phyloP scores from a whole-genome alignment of 1,140 invertebrate species.

The Leptinotarsa undecemlineata region DNA sequence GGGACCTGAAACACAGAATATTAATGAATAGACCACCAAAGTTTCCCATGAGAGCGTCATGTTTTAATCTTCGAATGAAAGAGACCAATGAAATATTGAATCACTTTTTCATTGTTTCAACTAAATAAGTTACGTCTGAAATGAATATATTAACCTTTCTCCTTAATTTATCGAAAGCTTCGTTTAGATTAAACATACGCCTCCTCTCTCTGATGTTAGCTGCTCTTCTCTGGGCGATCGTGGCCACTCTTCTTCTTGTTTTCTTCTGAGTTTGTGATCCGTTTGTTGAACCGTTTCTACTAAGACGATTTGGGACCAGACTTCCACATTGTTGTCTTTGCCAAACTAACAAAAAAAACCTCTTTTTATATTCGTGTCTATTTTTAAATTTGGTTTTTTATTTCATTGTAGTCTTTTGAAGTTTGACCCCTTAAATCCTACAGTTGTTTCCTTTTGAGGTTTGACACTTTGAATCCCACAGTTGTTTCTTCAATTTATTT shows the following conservation, averaged over 20 bases:
- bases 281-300: conserved; percentile 45
- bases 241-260: conserved; percentile 83
- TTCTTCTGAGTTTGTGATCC: conserved; percentile 67
- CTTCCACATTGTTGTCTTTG: conserved; percentile 57
- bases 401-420: neutral
- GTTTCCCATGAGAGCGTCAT: neutral
- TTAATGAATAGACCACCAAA: neutral
- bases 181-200: conserved; percentile 97
- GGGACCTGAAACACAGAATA: conserved; percentile 70
- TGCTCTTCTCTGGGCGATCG: conserved; percentile 85
- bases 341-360: conserved; percentile 45
- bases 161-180: conserved; percentile 92
- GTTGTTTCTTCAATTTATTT: neutral
- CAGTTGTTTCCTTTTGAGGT: too few species aligned
- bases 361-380: too few species aligned
- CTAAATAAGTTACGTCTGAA: too few species aligned
- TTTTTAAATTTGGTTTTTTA: too few species aligned
- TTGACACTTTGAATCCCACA: too few species aligned
- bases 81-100: too few species aligned
- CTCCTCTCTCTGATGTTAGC: conserved; percentile 93
- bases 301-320: conserved; percentile 50
- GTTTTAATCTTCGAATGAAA: too few species aligned
- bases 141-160: conserved; percentile 66
- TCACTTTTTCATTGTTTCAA: too few species aligned
- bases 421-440: too few species aligned